Evolutionary conservation across 2,888 invertebrate genomes (phyloP), one percentile per base, ranked within the genome.

Genomic region (Parnassius smintheus): DNA sequence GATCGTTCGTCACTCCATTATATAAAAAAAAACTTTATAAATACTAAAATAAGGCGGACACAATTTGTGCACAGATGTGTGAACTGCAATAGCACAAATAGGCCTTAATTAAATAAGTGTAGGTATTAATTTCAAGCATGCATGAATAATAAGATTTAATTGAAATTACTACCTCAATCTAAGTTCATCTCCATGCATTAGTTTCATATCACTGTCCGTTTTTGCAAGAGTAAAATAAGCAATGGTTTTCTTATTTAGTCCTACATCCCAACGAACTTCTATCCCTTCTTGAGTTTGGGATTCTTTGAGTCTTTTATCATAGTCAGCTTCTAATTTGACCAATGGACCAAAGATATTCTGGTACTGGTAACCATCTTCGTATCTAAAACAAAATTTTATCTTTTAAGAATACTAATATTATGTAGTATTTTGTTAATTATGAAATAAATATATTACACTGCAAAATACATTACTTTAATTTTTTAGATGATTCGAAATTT

Each of bases 311-410:
- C 98, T 95, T 81, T 98, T 98, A 85, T 99, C 99, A 81, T 99
- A 99, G 76, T 99, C 99, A 0, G 99, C 99, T 90, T 99, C 99
- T 49, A 99, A 92, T 80, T 98, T 97, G 0, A 99, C 98, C 45
- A 99, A 90, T 0, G 99, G 99, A 0, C 98, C 98, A 89, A 99
- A 99, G 65, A 99, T 98, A 82, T 98, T 98, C 84, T 98, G 98
- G 82, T 99, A 99, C 83, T 99, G 99, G 86, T 98, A 99, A 10
- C 99, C 99, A 92, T 99, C 99, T 86, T 99, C 99, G 80, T 99
- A 99, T 70, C 98, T 92, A 70, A 2, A 59, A 59, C 62, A 52
- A 75, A 72, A 41, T 54, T 62, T 46, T 62, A 9, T 18, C 10
- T 13, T 18, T 42, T 48, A 10, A 12, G 3, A 46, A 11, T n/a